Conservation (phyloP, 2,113 vertebrate genomes). For the Mesoclemmys tuberculata region DNA sequence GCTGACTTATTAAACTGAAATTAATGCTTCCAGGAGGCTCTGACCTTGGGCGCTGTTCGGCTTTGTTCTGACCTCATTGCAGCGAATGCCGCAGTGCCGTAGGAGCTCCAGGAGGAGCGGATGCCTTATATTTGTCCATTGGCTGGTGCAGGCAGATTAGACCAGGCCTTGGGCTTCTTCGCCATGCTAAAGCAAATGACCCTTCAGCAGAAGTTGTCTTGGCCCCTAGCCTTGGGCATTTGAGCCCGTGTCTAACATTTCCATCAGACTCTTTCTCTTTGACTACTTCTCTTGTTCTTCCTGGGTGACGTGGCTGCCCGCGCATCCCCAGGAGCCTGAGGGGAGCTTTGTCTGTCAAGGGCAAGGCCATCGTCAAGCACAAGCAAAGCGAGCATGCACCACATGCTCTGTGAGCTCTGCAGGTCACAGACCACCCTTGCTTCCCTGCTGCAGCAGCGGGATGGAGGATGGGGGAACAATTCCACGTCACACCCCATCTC, state of each 20-base stretch:
- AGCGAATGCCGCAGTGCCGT: rapidly evolving
- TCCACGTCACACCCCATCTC: background rate
- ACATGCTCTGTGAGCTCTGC: background rate
- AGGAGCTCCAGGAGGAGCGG: background rate
- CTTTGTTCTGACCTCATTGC: background rate
- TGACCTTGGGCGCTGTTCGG: background rate
- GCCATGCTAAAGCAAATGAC: background rate
- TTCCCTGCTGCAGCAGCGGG: no score
- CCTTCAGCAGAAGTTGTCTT: conserved; percentile 6
- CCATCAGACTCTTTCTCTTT: background rate
- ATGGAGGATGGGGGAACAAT: background rate
- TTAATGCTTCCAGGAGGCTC: background rate
- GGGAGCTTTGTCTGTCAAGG: no score
- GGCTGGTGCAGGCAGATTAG: background rate
- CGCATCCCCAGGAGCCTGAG: background rate
- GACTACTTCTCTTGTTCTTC: background rate
- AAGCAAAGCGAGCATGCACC: background rate
- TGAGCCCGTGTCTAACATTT: background rate
- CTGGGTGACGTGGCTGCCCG: background rate
- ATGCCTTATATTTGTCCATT: background rate
- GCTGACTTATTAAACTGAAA: conserved; percentile 55
- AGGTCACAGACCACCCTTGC: background rate
- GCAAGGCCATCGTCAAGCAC: background rate
- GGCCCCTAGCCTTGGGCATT: rapidly evolving
- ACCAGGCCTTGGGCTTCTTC: background rate